Evolutionary conservation across 2,113 vertebrate species (phyloP).

Genomic region (Chelonoidis abingdonii): DNA sequence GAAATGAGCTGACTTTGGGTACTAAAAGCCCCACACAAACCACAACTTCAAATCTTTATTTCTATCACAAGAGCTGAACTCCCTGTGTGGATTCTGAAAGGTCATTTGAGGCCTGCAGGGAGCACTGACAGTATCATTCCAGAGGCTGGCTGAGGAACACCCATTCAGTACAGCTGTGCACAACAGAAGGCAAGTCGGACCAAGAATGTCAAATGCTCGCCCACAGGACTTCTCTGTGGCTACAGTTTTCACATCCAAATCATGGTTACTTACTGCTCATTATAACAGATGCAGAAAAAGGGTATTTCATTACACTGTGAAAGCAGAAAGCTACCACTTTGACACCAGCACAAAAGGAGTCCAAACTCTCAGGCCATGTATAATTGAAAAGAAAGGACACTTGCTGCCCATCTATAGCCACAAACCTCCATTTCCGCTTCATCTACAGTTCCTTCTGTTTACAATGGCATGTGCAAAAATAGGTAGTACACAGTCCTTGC

Average conservation of each 20-base stretch:
- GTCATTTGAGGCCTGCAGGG: background rate
- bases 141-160: background rate
- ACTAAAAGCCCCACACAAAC: background rate
- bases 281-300: background rate
- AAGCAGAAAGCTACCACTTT: background rate
- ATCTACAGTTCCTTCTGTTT: background rate
- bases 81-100: background rate
- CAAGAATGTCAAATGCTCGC: background rate
- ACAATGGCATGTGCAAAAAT: background rate
- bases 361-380: background rate
- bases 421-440: background rate
- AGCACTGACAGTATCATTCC: background rate
- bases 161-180: constrained; percentile 6
- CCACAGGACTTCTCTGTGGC: background rate
- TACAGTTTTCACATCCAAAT: constrained; percentile 8
- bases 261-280: background rate
- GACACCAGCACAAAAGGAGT: background rate
- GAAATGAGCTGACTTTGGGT: background rate
- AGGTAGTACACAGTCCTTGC: background rate
- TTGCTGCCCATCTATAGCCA: background rate
- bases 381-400: background rate
- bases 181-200: background rate
- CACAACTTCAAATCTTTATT: background rate
- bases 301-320: background rate
- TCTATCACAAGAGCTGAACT: background rate